These are phyloP conservation scores for Lathamus discolor DNA, from an alignment of 2,113 vertebrate species.

Conservation along the genomic window DNA sequence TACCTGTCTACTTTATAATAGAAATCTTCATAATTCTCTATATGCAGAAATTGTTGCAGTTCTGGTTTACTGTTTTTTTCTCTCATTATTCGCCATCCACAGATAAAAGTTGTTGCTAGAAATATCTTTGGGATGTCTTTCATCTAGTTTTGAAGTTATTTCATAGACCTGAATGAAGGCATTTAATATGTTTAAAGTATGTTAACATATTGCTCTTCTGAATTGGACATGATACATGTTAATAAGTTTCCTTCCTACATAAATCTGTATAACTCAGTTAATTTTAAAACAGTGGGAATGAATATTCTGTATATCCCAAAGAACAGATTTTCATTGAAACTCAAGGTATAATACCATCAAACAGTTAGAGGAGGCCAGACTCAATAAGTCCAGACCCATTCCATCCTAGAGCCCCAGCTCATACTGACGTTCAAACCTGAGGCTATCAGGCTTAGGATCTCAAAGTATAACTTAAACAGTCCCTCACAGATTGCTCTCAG, in stretches of 20 bases:
- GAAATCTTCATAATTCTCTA: not conserved
- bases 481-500: not conserved
- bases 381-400: not conserved
- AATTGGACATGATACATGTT: not conserved
- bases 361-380: not conserved
- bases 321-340: not conserved
- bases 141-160: not conserved
- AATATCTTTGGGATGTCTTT: not conserved
- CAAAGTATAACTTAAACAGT: not conserved
- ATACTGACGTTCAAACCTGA: not conserved
- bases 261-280: not conserved
- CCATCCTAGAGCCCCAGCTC: not conserved
- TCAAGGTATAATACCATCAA: not conserved
- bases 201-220: not conserved
- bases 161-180: not conserved
- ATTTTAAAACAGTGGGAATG: not conserved
- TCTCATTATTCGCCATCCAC: not conserved
- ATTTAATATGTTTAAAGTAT: not conserved
- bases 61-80: not conserved
- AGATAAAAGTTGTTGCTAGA: not conserved
- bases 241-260: not conserved
- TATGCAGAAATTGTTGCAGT: not conserved
- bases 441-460: not conserved
- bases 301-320: not conserved
- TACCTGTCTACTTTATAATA: not conserved